Conservation (phyloP, 2,797 vertebrate species). For the Acropternis orthonyx region DNA sequence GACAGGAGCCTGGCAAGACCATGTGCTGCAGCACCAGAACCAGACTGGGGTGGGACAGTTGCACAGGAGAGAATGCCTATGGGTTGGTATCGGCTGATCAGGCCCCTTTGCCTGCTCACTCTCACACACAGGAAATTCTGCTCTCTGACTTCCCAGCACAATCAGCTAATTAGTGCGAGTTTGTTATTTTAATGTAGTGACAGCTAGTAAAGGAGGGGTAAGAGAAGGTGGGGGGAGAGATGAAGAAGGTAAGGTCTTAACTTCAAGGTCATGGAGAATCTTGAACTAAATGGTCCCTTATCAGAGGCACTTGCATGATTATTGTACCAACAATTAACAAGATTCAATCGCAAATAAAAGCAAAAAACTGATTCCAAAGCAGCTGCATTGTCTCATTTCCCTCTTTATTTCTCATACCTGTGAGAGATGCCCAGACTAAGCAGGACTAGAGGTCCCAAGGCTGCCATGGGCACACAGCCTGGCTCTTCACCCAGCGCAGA, state of each 20-base stretch:
- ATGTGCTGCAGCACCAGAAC: background rate
- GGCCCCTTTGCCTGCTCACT: background rate
- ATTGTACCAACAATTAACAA: conserved; percentile 37
- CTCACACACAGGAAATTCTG: conserved; percentile 51
- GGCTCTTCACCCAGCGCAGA: background rate
- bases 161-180: conserved; percentile 69
- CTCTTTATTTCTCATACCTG: background rate
- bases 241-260: conserved; percentile 59
- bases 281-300: conserved; percentile 49
- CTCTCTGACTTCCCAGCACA: conserved; percentile 67
- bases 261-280: conserved; percentile 54
- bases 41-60: background rate
- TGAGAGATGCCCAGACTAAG: background rate
- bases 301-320: conserved; percentile 50
- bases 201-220: conserved; percentile 59
- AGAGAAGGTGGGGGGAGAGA: conserved; percentile 40
- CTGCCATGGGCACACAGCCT: background rate
- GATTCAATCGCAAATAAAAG: conserved; percentile 34
- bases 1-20: background rate
- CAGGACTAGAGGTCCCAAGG: background rate
- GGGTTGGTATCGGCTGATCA: conserved; percentile 6
- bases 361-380: background rate
- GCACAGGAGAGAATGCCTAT: background rate
- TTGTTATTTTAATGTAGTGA: conserved; percentile 71
- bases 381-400: background rate